Conservation (phyloP, 2,888 invertebrate species). For the Sepioteuthis lessoniana region DNA sequence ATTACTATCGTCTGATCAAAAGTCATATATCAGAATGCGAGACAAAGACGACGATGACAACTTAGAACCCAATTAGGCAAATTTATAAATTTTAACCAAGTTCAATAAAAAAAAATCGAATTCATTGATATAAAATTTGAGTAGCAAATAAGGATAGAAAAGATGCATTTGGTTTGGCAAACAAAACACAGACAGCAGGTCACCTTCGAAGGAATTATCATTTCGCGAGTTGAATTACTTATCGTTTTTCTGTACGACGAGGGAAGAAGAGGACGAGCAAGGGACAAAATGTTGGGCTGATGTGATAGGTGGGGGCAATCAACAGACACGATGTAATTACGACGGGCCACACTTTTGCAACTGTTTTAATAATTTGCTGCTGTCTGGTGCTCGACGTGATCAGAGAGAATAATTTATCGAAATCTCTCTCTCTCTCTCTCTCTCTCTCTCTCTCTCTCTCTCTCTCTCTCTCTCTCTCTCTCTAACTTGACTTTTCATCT, state of each 20-base stretch:
- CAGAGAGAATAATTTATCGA: slow-evolving; percentile 13
- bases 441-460: too few species aligned
- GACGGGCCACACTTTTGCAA: not conserved
- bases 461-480: too few species aligned
- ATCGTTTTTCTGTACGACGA: not conserved
- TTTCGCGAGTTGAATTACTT: not conserved
- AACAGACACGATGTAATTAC: not conserved
- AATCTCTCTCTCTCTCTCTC: too few species aligned
- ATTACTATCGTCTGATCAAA: too few species aligned
- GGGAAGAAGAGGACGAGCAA: not conserved
- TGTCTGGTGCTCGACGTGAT: not conserved
- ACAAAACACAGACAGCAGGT: not conserved
- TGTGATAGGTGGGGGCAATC: not conserved
- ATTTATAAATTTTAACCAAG: not conserved
- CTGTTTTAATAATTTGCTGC: not conserved
- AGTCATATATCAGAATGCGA: not conserved
- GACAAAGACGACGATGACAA: not conserved
- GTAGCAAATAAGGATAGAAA: not conserved
- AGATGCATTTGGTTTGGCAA: not conserved
- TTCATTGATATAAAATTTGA: not conserved
- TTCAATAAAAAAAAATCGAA: not conserved
- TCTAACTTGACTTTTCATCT: too few species aligned
- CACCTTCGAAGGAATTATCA: not conserved
- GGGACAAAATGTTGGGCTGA: not conserved
- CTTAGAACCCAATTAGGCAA: not conserved